Percentiles rank a stretch among this genome's conserved stretches.
Conservation (phyloP, 2,797 vertebrate species). For the Lagothrix lagotricha region DNA sequence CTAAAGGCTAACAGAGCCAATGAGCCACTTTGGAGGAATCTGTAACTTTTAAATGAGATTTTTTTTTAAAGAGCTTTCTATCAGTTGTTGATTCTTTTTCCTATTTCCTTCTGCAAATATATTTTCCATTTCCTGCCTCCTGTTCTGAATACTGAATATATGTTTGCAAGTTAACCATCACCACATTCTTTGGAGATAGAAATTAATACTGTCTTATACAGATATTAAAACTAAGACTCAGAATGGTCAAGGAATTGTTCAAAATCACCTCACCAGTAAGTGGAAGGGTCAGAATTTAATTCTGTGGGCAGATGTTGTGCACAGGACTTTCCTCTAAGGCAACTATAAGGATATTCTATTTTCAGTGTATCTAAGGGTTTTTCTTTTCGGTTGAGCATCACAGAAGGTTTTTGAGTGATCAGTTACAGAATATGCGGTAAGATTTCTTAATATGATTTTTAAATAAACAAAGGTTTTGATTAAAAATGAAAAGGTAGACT, state of each 20-base stretch:
- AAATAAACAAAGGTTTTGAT: background rate
- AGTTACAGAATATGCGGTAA: background rate
- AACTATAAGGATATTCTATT: background rate
- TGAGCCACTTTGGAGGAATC: background rate
- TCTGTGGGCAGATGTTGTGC: background rate
- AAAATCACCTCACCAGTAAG: background rate
- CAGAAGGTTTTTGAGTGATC: background rate
- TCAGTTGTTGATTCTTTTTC: background rate
- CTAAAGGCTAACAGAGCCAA: background rate
- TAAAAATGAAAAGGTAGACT: background rate
- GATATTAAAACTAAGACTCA: background rate
- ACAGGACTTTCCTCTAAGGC: background rate
- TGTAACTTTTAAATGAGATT: background rate
- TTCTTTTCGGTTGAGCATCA: background rate
- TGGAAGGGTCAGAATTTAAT: background rate
- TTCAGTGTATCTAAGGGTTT: accelerated
- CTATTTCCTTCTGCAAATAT: background rate
- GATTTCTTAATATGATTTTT: background rate
- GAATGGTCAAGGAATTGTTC: background rate
- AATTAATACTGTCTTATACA: background rate
- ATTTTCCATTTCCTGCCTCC: background rate
- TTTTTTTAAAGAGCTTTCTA: background rate
- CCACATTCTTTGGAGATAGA: background rate
- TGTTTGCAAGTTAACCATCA: background rate
- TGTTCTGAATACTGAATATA: background rate